Base-by-base conservation (phyloP, 2,797 vertebrate genomes). In the Pipistrellus nathusii region DNA sequence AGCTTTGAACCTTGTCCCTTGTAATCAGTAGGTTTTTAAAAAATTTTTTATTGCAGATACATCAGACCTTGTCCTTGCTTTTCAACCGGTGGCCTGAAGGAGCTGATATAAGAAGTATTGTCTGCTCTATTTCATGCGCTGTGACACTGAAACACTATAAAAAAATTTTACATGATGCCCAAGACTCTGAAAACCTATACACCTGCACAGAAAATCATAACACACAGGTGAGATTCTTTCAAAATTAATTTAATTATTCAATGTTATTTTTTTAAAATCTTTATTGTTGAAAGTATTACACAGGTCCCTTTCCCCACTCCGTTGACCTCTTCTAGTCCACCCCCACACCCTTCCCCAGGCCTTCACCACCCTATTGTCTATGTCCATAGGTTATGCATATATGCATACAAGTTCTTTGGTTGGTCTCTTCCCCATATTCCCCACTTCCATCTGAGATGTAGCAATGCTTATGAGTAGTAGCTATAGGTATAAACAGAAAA, bases 91-190 rank as follows among this genome's bases (percentile, higher is more conserved):
- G 71, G 95, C 96, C 92, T 46, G 76, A 97, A 95, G 96, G 94
- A 90, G 96, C 95, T 81, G 96, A 98, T 38, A 83, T 97, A 89
- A 96, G 95, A 15, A 81, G 81, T 38, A 83, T 90, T 30, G 8
- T 96, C 46, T 98, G 98, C 73, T 93, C 97, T 92, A 66, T 98
- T 90, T 83, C 94, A 90, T 98, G 97, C 91, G 95, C 97, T 0
- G 88, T 97, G 44, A 94, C 85, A 15, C 94, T 98, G 68, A 97
- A 94, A 96, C 68, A 96, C 9, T 96, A 96, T 62, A 90, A 53
- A 77, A 88, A 55, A 48, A n/a, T 96, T 90, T 21, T 97, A 71
- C 27, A 90, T 85, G 85, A 75, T 59, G 53, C 62, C 80, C 5
- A 73, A 68, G 44, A 32, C 83, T 66, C 35, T 12, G 32, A 11